Evolutionary conservation across 2,888 invertebrate species (phyloP).

Genomic region (Conomelus anceps): DNA sequence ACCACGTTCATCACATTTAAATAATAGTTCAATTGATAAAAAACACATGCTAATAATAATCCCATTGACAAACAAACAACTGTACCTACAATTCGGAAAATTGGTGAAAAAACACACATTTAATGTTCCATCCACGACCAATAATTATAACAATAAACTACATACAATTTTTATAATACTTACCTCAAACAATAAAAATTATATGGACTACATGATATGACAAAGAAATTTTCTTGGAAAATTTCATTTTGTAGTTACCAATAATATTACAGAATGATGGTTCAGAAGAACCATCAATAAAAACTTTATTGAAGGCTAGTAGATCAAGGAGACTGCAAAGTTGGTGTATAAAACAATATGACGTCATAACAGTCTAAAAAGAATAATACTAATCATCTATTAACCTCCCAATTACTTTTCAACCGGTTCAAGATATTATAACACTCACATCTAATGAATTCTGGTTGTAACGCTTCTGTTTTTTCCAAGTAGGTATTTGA

Average conservation of each 20-base stretch:
- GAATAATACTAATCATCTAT: too few relatives aligned
- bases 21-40: background rate
- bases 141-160: background rate
- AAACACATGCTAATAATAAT: background rate
- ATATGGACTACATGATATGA: background rate
- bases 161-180: background rate
- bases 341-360: background rate
- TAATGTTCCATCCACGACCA: background rate
- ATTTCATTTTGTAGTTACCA: background rate
- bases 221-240: background rate
- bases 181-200: background rate
- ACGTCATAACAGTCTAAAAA: background rate
- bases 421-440: too few relatives aligned
- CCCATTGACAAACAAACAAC: background rate
- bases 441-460: too few relatives aligned
- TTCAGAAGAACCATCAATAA: background rate
- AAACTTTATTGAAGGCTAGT: background rate
- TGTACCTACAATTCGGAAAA: background rate
- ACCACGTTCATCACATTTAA: background rate
- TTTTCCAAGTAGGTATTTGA: too few relatives aligned
- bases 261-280: background rate
- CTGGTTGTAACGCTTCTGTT: too few relatives aligned
- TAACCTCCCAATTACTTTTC: too few relatives aligned
- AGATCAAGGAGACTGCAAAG: background rate
- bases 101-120: background rate